Conservation (phyloP, 1,140 invertebrate species). For the Hypothenemus hampei region DNA sequence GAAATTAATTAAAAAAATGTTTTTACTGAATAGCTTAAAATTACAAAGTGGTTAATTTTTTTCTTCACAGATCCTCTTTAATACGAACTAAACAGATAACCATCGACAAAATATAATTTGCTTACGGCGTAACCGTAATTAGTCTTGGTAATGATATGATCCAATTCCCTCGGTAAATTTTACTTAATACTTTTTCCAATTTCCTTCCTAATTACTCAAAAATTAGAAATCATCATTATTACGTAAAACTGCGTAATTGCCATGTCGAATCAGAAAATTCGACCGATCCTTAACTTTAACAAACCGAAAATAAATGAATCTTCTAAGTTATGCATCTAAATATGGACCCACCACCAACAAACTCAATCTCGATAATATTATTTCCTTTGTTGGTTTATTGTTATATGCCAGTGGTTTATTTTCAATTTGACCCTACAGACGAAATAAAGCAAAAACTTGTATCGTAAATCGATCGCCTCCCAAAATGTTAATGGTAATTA, state of each 20-base stretch:
- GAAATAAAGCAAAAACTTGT: neutral
- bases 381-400: neutral
- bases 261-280: constrained; percentile 17
- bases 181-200: constrained; percentile 18
- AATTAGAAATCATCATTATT: constrained; percentile 22
- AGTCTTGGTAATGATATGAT: constrained; percentile 17
- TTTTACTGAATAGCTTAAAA: no score
- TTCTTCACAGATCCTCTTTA: no score
- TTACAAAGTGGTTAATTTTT: no score
- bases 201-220: constrained; percentile 20
- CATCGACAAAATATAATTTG: neutral
- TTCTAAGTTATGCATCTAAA: constrained; percentile 4
- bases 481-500: constrained; percentile 14
- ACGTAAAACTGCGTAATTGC: constrained; percentile 14
- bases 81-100: no score
- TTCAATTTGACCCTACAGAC: neutral
- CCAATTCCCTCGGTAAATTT: constrained; percentile 14
- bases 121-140: constrained; percentile 11
- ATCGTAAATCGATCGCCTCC: neutral
- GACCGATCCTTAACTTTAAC: constrained; percentile 1
- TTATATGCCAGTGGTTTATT: neutral
- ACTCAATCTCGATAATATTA: neutral
- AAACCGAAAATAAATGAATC: constrained; percentile 11
- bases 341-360: neutral
- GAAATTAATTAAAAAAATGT: no score